Base-by-base conservation (phyloP, 1,140 invertebrate genomes). In the Tetragonula clypearis region DNA sequence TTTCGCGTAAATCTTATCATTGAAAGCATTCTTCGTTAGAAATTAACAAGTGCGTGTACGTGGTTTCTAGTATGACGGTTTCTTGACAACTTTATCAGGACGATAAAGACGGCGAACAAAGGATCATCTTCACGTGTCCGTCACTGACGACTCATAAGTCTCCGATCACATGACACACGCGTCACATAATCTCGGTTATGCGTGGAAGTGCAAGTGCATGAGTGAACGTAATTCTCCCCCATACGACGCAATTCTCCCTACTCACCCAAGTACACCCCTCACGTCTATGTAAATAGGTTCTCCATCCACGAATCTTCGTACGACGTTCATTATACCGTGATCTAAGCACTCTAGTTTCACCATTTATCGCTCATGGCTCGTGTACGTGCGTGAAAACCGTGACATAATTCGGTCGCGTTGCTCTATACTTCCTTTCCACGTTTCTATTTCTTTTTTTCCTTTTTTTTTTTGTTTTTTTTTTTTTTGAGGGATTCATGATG, bases 81-180 rank as follows among this genome's bases (percentile, higher is more conserved):
- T 41, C 41, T 41, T 41, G 41, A 41, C 41, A 0, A 41, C 41
- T 41, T 41, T 82, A 56, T 56, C 53, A 55, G 49, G 35, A 41
- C 53, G 72, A 66, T 82, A 65, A 77, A 77, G 62, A 68, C 81
- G n/a, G 19, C 21, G 60, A 30, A 77, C 62, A 49, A n/a, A 26
- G 87, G 80, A 78, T 85, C 78, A 87, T 88, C 77, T 79, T 91
- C 85, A 68, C 81, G 73, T 89, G 89, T 89, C 78, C 76, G 84
- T 71, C 35, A 65, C 55, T 74, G 87, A 87, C 84, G 79, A 88
- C 73, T 86, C 83, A 58, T 68, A 87, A 86, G 71, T 76, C 49
- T 68, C 65, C 87, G 17, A 73, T 69, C 76, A 77, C 72, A 74
- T 69, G 66, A 74, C 84, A 81, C 68, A 72, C 77, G 72, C 78